Conservation (phyloP, 1,140 invertebrate genomes). For the Paracyclopina nana region DNA sequence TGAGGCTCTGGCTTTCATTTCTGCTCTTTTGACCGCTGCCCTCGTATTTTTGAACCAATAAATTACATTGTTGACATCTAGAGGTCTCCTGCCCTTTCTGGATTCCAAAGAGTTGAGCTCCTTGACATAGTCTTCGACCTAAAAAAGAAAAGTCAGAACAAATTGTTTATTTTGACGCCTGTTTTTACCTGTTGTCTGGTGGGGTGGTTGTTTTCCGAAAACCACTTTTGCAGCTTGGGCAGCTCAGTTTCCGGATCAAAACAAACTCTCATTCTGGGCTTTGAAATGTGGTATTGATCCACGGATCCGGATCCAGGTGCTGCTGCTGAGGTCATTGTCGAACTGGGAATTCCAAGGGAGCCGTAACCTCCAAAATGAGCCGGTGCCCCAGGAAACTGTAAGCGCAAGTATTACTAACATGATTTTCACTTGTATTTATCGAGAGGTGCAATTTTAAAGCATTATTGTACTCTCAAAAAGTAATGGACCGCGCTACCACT, state of each 20-base stretch:
- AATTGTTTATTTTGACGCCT: neutral
- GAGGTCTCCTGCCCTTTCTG: constrained; percentile 64
- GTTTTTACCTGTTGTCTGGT: constrained; percentile 44
- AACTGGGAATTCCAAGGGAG: too few relatives aligned
- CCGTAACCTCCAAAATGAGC: too few relatives aligned
- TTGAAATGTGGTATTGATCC: too few relatives aligned
- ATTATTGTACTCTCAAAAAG: too few relatives aligned
- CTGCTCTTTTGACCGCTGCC: constrained; percentile 65
- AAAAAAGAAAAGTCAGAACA: constrained; percentile 22
- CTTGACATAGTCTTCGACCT: constrained; percentile 84
- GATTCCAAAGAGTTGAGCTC: constrained; percentile 81
- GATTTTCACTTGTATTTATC: too few relatives aligned
- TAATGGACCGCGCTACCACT: too few relatives aligned
- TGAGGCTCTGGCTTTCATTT: constrained; percentile 19
- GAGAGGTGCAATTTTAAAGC: too few relatives aligned
- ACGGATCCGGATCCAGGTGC: too few relatives aligned
- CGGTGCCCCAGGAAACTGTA: too few relatives aligned
- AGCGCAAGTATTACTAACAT: too few relatives aligned
- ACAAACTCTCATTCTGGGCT: constrained; percentile 73
- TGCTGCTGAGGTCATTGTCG: too few relatives aligned
- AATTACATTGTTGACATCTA: constrained; percentile 92
- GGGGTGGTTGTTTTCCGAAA: constrained; percentile 85
- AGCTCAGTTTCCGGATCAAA: constrained; percentile 88
- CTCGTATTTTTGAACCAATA: constrained; percentile 95
- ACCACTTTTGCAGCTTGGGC: constrained; percentile 81